Evolutionary conservation across 2,888 invertebrate genomes (phyloP).

Genomic region (Vannuccia rotundouncinata): DNA sequence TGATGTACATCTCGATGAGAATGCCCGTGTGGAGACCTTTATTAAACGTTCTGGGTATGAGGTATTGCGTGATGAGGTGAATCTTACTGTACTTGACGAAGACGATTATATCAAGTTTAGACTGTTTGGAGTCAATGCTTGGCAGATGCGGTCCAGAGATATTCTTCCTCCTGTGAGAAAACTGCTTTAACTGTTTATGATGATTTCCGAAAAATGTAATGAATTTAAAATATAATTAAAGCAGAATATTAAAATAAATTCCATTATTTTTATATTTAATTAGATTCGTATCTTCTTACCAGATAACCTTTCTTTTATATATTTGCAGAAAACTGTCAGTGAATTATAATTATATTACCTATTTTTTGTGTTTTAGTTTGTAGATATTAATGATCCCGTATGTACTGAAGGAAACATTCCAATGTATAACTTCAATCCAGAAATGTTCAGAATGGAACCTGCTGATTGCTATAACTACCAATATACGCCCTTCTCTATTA

Average conservation of each 20-base stretch:
- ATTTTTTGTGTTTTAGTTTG: conserved; percentile 53
- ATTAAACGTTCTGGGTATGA: conserved; percentile 61
- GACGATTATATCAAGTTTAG: conserved; percentile 31
- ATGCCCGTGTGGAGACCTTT: conserved; percentile 74
- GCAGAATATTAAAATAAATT: too few species aligned
- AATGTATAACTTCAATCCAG: conserved; percentile 61
- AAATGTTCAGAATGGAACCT: conserved; percentile 58
- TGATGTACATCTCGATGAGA: conserved; percentile 64
- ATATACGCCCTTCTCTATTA: not conserved
- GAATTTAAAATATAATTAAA: too few species aligned
- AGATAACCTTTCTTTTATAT: too few species aligned
- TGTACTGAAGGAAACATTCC: conserved; percentile 44
- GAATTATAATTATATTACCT: not conserved
- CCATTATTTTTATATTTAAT: too few species aligned
- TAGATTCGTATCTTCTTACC: too few species aligned
- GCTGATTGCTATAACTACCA: conserved; percentile 14
- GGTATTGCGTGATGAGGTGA: conserved; percentile 32
- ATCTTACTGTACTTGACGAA: conserved; percentile 9
- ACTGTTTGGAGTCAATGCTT: conserved; percentile 60
- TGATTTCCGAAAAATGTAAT: too few species aligned
- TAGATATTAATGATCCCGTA: conserved; percentile 44
- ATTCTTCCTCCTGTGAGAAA: conserved; percentile 64
- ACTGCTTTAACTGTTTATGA: not conserved
- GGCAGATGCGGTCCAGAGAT: conserved; percentile 65
- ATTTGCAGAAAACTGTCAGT: too few species aligned